These are phyloP conservation scores for Arctopsyche grandis DNA, from an alignment of 1,140 invertebrate genomes.

Conservation along the genomic window DNA sequence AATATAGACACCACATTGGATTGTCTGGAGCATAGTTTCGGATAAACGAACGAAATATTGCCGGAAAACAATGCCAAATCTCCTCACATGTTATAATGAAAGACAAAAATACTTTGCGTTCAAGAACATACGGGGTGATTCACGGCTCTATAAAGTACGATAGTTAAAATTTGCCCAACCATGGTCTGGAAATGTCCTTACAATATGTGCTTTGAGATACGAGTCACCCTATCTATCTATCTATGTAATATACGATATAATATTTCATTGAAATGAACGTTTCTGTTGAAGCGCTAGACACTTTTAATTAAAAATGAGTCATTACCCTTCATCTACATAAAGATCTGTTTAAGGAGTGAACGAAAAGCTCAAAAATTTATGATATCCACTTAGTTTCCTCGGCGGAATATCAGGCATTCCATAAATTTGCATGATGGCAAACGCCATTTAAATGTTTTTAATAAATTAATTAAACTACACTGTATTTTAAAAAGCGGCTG, in stretches of 20 bases:
- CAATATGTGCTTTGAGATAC: too few relatives aligned
- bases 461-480: too few relatives aligned
- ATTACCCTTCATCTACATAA: constrained; percentile 19
- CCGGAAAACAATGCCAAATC: constrained; percentile 18
- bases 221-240: too few relatives aligned
- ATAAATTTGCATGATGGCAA: constrained; percentile 3
- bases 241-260: too few relatives aligned
- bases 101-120: too few relatives aligned
- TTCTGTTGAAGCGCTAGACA: not conserved
- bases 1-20: not conserved
- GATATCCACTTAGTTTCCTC: not conserved
- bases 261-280: too few relatives aligned
- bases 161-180: too few relatives aligned
- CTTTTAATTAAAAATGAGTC: constrained; percentile 23
- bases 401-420: not conserved
- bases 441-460: too few relatives aligned
- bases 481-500: too few relatives aligned
- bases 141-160: too few relatives aligned
- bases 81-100: not conserved
- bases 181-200: too few relatives aligned
- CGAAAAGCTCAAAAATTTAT: constrained; percentile 8
- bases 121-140: too few relatives aligned
- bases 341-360: constrained; percentile 7
- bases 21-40: not conserved
- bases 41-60: constrained; percentile 8